A percentile compares a stretch with the other conserved stretches of the same genome.
These are phyloP conservation scores for Sibirionetta formosa DNA, from an alignment of 2,797 vertebrate genomes.

Conservation along the genomic window DNA sequence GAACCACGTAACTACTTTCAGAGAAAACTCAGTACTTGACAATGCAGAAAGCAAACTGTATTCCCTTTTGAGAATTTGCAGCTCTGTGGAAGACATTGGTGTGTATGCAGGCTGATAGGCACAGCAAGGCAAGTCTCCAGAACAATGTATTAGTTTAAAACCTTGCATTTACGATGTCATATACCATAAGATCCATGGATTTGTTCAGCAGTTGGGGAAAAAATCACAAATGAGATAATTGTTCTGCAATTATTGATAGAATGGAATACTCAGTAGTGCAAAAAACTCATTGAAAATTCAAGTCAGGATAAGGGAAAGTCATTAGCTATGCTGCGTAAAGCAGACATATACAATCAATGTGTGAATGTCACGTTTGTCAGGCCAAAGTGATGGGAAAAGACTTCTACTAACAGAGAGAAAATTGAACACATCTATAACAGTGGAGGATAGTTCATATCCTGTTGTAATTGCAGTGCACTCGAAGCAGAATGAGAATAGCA, in stretches of 20 bases:
- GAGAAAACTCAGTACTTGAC: neutral
- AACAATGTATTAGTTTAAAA: conserved; percentile 3
- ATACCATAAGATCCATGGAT: neutral
- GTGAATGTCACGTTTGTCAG: conserved; percentile 73
- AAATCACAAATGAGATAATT: conserved; percentile 54
- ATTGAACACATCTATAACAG: conserved; percentile 70
- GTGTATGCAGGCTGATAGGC: neutral
- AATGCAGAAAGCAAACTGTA: neutral
- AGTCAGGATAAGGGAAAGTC: conserved; percentile 57
- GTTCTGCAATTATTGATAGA: conserved; percentile 56
- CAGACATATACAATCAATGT: conserved; percentile 66
- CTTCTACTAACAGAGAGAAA: conserved; percentile 67
- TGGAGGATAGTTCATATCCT: conserved; percentile 67
- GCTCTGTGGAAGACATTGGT: neutral
- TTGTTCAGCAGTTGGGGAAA: neutral
- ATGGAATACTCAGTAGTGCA: conserved; percentile 20
- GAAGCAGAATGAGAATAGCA: conserved; percentile 32
- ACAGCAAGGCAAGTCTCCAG: neutral
- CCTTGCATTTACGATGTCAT: neutral
- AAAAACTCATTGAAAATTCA: conserved; percentile 68
- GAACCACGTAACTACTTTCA: neutral
- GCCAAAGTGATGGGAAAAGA: conserved; percentile 73
- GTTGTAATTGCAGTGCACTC: conserved; percentile 54
- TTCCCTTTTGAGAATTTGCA: neutral
- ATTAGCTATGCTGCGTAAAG: conserved; percentile 73